Evolutionary conservation across 1,140 invertebrate genomes (phyloP), one percentile per base, ranked within the genome.

Genomic region (Neuroterus valhalla): DNA sequence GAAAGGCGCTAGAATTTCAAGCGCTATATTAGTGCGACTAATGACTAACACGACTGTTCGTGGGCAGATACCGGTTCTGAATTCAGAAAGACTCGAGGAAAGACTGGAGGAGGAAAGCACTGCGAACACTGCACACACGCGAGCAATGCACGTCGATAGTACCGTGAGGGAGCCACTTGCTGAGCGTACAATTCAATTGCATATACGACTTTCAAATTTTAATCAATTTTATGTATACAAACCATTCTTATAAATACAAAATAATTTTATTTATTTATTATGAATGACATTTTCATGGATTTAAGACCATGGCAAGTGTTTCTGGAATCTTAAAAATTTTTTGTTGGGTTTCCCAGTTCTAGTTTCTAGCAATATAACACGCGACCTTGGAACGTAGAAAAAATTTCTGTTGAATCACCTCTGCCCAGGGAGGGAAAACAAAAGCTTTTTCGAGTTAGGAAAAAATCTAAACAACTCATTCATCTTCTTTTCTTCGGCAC

Each of bases 1-100:
- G 50, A 21, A 66, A 68, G 75, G 79, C 79, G 82, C 84, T 85
- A 85, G 83, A 85, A 84, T 85, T 84, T 75, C 76, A 84, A 83
- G 79, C 76, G 75, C 80, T 82, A 82, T 79, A 85, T 86, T 87
- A 85, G 83, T 82, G 75, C 72, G 76, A 83, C 85, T 87, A 86
- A 86, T 87, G 84, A 86, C 82, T 80, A 84, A 85, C 84, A 87
- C 81, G 84, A 83, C 81, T 80, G 79, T 79, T 79, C 83, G 84
- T 86, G 82, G 82, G 82, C 31, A 38, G 31, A 38, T 38, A 38
- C 31, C 31, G 31, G 31, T 38, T 38, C 31, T 38, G 31, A 38
- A 38, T 38, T 84, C 70, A 12, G 55, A 21, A 66, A 19, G 48
- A 66, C 17, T 15, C 11, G 6, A 19, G 6, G 55, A 21, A 66